Evolutionary conservation across 2,888 invertebrate species (phyloP), one percentile per base, ranked within the genome.

Genomic region (Hydropsyche betteni): DNA sequence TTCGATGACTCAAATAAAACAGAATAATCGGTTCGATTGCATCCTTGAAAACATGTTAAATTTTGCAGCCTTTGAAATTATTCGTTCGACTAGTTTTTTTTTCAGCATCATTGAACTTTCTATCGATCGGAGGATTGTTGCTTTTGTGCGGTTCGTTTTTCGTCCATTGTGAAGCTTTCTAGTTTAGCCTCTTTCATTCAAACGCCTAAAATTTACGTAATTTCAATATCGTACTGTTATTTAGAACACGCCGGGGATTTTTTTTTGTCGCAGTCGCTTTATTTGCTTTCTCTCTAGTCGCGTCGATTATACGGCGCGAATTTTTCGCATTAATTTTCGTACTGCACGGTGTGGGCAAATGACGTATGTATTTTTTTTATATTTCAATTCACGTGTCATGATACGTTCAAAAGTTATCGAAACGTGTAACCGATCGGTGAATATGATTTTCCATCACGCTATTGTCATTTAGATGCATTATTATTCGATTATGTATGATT

Each of bases 201-300:
- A 64, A 64, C 64, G 10, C 33, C 33, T 16, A 61, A 61, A 61
- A 16, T 64, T 64, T 64, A 64, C 64, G 64, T 36, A 64, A 64
- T 64, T 64, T 61, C 61, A 61, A 61, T 44, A 44, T 61, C 24
- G 61, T 44, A 44, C 61, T 5, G 61, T 61, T 61, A 61, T 64
- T 34, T 64, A 36, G 64, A 64, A 24, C 64, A 64, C 44, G 44
- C 10, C 10, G 24, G 24, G 33, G 3, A 34, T 64, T 64, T 64
- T 64, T 64, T 64, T 64, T 61, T 16, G 10, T 33, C 34, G 36
- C 34, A 36, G 14, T 14, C 16, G 55, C 55, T 55, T 24, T 61
- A 33, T 64, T 64, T 64, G 64, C 64, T 64, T 64, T 64, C 64
- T 64, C 64, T 34, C 44, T 6, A 44, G 44, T 44, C 44, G 10